Base-by-base conservation (phyloP, 2,888 invertebrate genomes). In the Carpatolechia fugitivella region DNA sequence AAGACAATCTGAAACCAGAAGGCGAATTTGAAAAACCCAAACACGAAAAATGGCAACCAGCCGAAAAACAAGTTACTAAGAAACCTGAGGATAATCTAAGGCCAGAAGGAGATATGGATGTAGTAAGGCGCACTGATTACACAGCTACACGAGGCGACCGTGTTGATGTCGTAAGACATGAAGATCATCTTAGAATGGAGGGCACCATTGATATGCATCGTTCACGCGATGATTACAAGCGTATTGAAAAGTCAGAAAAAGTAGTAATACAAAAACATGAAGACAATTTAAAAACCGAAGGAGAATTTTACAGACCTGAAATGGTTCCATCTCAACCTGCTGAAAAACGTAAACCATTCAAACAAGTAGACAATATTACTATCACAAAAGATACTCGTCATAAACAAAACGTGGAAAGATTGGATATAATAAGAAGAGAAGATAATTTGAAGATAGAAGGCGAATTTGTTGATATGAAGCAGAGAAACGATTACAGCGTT, bases 101-200 rank as follows among this genome's bases (percentile, higher is more conserved):
- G 64, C 92, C 93, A 1, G 93, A 93, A 76, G 92, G 93, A 20
- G 85, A 91, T 71, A 92, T 82, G 91, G 91, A 74, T 70, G 78
- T 79, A 63, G 71, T 72, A 64, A 85, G 75, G 69, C 81, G 83
- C 66, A 82, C 75, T 60, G 90, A 74, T 74, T 89, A 85, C 56
- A 85, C 85, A 13, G 86, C 90, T 4, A 88, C 90, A 18, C 84
- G 84, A 53, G 93, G 92, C 6, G 94, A 94, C 69, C 83, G 93
- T 54, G 91, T 91, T 1, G 91, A 93, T 56, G 78, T 93, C 1
- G 90, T 93, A 1, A 91, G 75, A 68, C 93, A 92, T 61, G 92
- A 93, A 75, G 95, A 95, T 72, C 93, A 95, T 71, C 79, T 94
- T 1, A 92, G 89, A 70, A 92, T 94, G 91, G 94, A 94, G 75